Evolutionary conservation across 2,797 vertebrate genomes (phyloP).

Genomic region (Scolopax rusticola): DNA sequence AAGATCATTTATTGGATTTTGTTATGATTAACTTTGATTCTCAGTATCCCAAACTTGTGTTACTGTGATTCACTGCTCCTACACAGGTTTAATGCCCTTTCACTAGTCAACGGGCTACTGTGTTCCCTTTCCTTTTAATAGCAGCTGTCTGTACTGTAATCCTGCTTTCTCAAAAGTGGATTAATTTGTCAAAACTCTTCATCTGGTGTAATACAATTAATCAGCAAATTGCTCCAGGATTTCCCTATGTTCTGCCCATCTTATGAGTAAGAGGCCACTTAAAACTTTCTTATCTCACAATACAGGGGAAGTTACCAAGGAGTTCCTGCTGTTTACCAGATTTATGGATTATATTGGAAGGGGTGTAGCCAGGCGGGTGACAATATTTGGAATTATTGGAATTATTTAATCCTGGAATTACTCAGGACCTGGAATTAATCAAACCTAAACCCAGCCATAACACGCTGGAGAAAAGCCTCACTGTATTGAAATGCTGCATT

Average conservation of each 20-base stretch:
- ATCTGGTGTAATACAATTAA: rapidly evolving
- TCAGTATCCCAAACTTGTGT: background rate
- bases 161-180: background rate
- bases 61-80: background rate
- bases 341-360: background rate
- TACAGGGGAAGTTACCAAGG: background rate
- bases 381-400: background rate
- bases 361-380: background rate
- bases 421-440: background rate
- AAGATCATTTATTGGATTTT: background rate
- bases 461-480: background rate
- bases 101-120: background rate
- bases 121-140: background rate
- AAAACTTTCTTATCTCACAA: background rate
- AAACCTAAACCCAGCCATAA: background rate
- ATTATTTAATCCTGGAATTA: background rate
- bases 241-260: background rate
- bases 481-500: background rate
- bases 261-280: rapidly evolving
- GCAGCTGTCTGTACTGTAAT: background rate
- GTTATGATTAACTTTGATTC: background rate
- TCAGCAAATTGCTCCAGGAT: background rate
- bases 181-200: background rate
- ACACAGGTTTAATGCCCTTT: background rate
- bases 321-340: background rate